These are phyloP conservation scores for Sporophila hypoxantha DNA, from an alignment of 2,113 vertebrate genomes.

Conservation along the genomic window DNA sequence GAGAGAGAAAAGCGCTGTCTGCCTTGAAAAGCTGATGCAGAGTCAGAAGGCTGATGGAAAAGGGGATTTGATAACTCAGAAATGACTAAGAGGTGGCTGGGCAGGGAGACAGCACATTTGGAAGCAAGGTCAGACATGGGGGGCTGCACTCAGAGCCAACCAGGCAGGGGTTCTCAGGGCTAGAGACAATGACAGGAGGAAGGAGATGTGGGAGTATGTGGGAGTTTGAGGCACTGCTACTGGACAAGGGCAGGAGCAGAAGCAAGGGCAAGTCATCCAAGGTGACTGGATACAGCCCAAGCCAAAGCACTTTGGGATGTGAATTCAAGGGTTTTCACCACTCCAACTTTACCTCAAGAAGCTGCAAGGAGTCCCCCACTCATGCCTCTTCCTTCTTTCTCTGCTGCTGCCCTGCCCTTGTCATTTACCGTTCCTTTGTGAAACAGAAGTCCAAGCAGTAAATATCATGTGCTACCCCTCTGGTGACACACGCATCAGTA, in stretches of 20 bases:
- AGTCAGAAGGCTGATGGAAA: background rate
- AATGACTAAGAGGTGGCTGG: background rate
- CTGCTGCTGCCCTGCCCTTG: background rate
- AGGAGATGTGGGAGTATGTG: background rate
- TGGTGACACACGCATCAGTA: background rate
- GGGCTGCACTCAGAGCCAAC: background rate
- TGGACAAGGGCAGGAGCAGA: background rate
- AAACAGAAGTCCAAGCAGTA: background rate
- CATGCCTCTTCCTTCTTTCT: background rate
- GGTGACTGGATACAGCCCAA: rapidly evolving
- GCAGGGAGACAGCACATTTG: background rate
- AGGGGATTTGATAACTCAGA: background rate
- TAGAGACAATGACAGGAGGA: background rate
- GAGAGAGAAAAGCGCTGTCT: background rate
- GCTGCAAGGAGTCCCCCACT: background rate
- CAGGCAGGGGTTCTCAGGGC: background rate
- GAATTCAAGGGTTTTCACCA: background rate
- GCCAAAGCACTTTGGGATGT: background rate
- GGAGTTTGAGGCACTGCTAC: background rate
- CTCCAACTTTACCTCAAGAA: background rate
- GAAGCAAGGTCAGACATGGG: background rate
- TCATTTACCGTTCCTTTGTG: background rate
- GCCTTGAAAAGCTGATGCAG: background rate
- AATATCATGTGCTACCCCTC: background rate
- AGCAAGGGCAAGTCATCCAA: background rate